phyloP scores from a whole-genome alignment of 2,113 vertebrate species.

The Hippocampus zosterae region DNA sequence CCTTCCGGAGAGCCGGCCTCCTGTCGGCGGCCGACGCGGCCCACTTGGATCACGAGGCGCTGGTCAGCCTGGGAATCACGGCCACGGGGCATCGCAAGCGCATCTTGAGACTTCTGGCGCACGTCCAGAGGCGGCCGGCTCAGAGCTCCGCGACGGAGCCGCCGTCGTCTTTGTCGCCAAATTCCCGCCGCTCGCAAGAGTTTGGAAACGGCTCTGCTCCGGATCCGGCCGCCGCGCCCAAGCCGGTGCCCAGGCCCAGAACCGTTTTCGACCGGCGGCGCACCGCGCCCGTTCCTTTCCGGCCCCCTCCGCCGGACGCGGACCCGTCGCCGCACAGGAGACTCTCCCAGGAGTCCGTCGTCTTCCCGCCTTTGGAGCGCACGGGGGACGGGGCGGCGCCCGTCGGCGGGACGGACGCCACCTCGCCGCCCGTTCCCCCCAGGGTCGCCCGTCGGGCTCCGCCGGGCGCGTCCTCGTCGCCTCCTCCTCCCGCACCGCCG shows the following conservation, averaged over 20 bases:
- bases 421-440: slow-evolving; percentile 58
- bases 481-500: slow-evolving; percentile 11
- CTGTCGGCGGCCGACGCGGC: slow-evolving; percentile 71
- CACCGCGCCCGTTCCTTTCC: slow-evolving; percentile 36
- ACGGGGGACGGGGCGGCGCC: slow-evolving; percentile 27
- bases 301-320: slow-evolving; percentile 6
- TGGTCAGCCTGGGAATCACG: slow-evolving; percentile 81
- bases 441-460: slow-evolving; percentile 49
- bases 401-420: slow-evolving; percentile 22
- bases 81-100: slow-evolving; percentile 95
- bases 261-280: slow-evolving; percentile 81
- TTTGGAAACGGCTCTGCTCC: slow-evolving; percentile 52
- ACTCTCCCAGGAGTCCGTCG: slow-evolving; percentile 56
- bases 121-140: slow-evolving; percentile 44
- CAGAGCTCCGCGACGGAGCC: slow-evolving; percentile 51
- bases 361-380: slow-evolving; percentile 62
- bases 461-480: slow-evolving; percentile 18
- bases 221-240: slow-evolving; percentile 60
- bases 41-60: slow-evolving; percentile 73
- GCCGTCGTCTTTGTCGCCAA: slow-evolving; percentile 7
- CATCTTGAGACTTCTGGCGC: slow-evolving; percentile 79
- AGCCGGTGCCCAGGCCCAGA: slow-evolving; percentile 89
- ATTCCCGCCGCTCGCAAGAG: slow-evolving; percentile 31
- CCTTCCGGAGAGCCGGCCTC: slow-evolving; percentile 80
- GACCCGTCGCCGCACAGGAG: slow-evolving; percentile 31